Conservation (phyloP, 1,140 invertebrate species). For the Lordiphosa collinella region DNA sequence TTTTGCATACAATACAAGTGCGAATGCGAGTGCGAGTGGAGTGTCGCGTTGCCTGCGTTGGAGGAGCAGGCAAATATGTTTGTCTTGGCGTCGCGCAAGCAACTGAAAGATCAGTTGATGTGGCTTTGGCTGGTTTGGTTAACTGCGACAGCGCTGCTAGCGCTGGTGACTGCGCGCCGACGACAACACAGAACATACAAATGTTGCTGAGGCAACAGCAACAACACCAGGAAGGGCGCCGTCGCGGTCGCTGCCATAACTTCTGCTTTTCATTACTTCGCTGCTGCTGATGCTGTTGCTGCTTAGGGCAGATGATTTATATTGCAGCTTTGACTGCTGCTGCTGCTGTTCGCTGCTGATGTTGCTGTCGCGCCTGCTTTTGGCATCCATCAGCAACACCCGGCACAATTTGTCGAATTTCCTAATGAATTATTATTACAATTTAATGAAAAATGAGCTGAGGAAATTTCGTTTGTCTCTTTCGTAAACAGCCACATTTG, state of each 20-base stretch:
- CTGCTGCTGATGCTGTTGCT: conserved; percentile 7
- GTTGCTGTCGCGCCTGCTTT: conserved; percentile 22
- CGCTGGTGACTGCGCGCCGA: conserved; percentile 12
- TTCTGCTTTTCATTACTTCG: conserved; percentile 10
- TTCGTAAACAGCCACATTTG: conserved; percentile 25
- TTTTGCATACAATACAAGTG: conserved; percentile 8
- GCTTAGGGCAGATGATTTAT: background rate
- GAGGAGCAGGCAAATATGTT: conserved; percentile 52
- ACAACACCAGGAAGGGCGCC: conserved; percentile 35
- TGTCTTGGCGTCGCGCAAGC: conserved; percentile 53
- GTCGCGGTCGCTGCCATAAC: conserved; percentile 26
- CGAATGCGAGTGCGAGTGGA: background rate
- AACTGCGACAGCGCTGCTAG: conserved; percentile 13
- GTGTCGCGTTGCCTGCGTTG: conserved; percentile 22
- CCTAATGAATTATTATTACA: conserved; percentile 73
- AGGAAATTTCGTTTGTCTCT: conserved; percentile 39
- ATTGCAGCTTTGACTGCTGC: conserved; percentile 6
- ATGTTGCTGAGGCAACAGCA: conserved; percentile 19
- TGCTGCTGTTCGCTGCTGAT: conserved; percentile 3
- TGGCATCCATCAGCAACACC: conserved; percentile 35
- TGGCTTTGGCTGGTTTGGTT: conserved; percentile 18
- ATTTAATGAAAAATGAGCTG: conserved; percentile 68
- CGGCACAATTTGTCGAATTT: conserved; percentile 40
- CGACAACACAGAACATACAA: conserved; percentile 22
- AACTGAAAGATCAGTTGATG: conserved; percentile 54